phyloP scores from a whole-genome alignment of 2,888 invertebrate genomes.

The Chymomyza amoena region DNA sequence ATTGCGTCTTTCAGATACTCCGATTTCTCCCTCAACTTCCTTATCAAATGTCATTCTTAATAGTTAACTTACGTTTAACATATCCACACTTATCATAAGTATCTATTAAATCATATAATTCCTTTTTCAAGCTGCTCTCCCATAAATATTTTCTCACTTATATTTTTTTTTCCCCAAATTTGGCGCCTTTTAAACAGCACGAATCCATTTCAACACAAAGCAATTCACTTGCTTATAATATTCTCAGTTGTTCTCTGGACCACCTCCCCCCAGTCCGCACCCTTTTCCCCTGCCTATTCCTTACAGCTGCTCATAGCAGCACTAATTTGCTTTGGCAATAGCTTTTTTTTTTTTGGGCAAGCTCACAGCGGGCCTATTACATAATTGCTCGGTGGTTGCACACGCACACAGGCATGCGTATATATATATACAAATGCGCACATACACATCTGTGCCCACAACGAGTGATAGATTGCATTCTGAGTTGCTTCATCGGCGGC shows the following conservation, averaged over 20 bases:
- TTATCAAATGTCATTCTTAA: too few species aligned
- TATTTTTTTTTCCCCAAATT: background rate
- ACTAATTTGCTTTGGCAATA: conserved; percentile 2
- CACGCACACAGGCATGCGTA: background rate
- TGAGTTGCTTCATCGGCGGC: conserved; percentile 51
- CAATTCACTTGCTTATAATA: conserved; percentile 47
- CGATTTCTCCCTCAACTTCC: too few species aligned
- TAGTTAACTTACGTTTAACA: too few species aligned
- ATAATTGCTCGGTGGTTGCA: conserved; percentile 26
- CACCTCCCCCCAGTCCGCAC: background rate
- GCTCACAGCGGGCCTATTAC: conserved; percentile 33
- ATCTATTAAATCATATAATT: too few species aligned
- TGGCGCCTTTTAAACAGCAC: background rate
- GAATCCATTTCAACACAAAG: background rate
- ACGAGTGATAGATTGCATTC: conserved; percentile 67
- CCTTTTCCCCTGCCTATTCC: background rate
- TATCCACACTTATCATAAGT: too few species aligned
- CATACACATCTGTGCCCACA: conserved; percentile 21
- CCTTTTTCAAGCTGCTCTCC: background rate
- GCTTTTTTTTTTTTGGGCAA: conserved; percentile 18
- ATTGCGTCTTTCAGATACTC: too few species aligned
- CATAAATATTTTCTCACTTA: background rate
- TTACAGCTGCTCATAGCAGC: conserved; percentile 3
- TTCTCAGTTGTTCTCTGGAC: conserved; percentile 46
- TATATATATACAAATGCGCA: too few species aligned